Base-by-base conservation (phyloP, 1,140 invertebrate genomes). In the Calliopsis andreniformis region DNA sequence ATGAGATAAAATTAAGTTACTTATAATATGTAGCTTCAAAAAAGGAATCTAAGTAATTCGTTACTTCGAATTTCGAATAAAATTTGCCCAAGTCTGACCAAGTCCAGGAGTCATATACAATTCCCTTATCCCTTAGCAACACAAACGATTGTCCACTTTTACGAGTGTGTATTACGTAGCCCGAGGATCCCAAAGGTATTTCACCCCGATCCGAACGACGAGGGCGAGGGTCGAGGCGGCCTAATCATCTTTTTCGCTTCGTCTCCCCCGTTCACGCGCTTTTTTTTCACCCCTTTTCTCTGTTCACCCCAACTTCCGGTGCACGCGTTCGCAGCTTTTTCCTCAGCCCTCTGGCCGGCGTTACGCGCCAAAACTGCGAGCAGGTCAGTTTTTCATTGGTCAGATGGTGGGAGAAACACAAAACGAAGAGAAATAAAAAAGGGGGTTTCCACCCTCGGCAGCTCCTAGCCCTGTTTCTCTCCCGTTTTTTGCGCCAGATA, bases 311-410 rank as follows among this genome's bases (percentile, higher is more conserved):
- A 18, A 25, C 58, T 51, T 67, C 51, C 62, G 18, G 0, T 67
- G 51, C 71, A 75, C 66, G 51, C 51, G 71, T 16, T n/a, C 32
- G 45, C 61, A 58, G 42, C 43, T 78, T 75, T 78, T 66, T 63
- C 28, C 35, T 10, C 76, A 56, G 47, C 70, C 42, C 51, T 66
- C 42, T 75, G 59, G 59, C 32, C 61, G 20, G 45, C 55, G 45
- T 73, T 75, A 73, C 76, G 61, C 61, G 71, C 39, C 77, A 55
- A 79, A 76, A 79, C 47, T 64, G 42, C 71, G 77, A 79, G 71
- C 77, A 42, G 71, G 77, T 79, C 77, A 79, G 77, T 79, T 79
- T 67, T 64, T 53, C 63, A 51, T 61, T 45, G 71, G 35, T 76
- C 42, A n/a, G 56, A 79, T 79, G 56, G 55, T 14, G 53, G 43